Base-by-base conservation (phyloP, 2,113 vertebrate species). In the Glaucidium brasilianum region DNA sequence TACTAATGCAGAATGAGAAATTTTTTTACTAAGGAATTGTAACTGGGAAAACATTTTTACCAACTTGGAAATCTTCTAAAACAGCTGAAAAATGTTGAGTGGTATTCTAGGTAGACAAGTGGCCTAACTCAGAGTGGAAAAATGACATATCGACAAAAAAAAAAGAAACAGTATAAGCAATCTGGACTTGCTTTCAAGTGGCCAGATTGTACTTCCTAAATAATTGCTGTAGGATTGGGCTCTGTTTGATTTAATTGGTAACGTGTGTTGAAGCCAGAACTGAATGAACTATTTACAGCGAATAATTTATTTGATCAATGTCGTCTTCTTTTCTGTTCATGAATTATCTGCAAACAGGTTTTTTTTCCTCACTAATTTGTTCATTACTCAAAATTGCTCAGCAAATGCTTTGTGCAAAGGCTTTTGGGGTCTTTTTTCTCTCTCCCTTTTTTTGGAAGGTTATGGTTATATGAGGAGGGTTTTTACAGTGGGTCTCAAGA, bases 221-320 rank as follows among this genome's bases (percentile, higher is more conserved):
- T 89, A 94, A 87, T 84, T 95, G 45, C 56, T 89, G 34, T 67
- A 45, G 72, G 72, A 62, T 39, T 92, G 52, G 77, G 34, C 71
- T 85, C 68, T 67, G 15, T 88, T 88, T 87, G 73, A 86, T 95
- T 94, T 96, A 89, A 75, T 85, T 94, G 94, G 88, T 91, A 94
- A 94, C 0, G 34, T 89, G 93, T 93, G 58, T 89, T 87, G 86
- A 91, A 92, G 39, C 56, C 84, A 85, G 64, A 87, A 66, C 77
- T 62, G 91, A 92, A 68, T 6, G 43, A 94, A 91, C 73, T 94
- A n/a, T 92, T 94, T 91, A 68, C 73, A 92, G 68, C 22, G 12
- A 94, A 89, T 86, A 63, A 94, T 95, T 92, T 95, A 74, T 92
- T 81, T 96, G 83, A 89, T 95, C 76, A 94, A 77, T 95, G 43